Base-by-base conservation (phyloP, 2,797 vertebrate species). In the Epinephelus awoara region DNA sequence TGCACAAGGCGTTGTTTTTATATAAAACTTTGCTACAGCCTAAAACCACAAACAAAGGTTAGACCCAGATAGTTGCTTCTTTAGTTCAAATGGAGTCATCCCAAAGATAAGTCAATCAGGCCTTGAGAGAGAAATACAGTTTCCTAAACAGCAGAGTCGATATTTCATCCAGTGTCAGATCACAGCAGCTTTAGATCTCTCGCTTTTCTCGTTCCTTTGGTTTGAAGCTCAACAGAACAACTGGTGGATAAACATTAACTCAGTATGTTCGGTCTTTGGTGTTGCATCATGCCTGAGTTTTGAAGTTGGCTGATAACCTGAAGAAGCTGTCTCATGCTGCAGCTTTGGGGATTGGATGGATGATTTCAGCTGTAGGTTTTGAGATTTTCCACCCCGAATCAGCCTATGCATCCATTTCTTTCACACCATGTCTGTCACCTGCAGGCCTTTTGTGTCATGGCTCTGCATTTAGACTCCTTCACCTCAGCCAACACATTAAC, bases 191-290 rank as follows among this genome's bases (percentile, higher is more conserved):
- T 74, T 0, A 29, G 7, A 70, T 14, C 61, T 75, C 25, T 15
- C 9, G 0, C 13, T n/a, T 51, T 21, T 12, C 27, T 49, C 0
- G 2, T 10, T 27, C 55, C 27, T 50, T 57, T 12, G 42, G 25
- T 75, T 75, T 38, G 23, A 61, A 75, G 58, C 63, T 47, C 19
- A 61, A 38, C 38, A 7, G n/a, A 69, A 21, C 58, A 66, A 77
- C 55, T 1, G 3, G 18, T 6, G 13, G 70, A 51, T 56, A 51
- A 67, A 78, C 52, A 40, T 29, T 2, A 38, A 40, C 46, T 55
- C 9, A 27, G 52, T n/a, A 10, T 14, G 25, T 42, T 57, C 66
- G 38, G 67, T 64, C 72, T 62, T 38, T 7, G 0, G 42, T 1
- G 6, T 9, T 44, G 57, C 72, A 34, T 74, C 66, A 51, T 46